Conservation (phyloP, 1,140 invertebrate species). For the Sinella curviseta region DNA sequence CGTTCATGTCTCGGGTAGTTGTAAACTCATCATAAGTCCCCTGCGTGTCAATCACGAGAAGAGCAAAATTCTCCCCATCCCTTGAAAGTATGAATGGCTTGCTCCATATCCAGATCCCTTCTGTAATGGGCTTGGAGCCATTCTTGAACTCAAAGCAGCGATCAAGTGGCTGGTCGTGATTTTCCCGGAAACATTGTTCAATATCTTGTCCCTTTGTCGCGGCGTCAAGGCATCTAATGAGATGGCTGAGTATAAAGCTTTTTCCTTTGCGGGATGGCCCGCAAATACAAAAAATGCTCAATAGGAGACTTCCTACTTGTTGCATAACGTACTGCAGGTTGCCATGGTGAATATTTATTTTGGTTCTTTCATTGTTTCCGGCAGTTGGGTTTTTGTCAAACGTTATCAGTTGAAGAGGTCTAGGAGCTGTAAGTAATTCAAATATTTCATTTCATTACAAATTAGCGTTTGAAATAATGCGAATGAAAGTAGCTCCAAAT, state of each 20-base stretch:
- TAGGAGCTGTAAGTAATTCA: no score
- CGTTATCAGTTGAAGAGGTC: no score
- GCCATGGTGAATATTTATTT: no score
- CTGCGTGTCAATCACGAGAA: conserved; percentile 70
- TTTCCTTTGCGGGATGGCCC: conserved; percentile 32
- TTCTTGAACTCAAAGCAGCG: conserved; percentile 62
- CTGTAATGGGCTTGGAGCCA: conserved; percentile 62
- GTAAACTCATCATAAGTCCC: conserved; percentile 67
- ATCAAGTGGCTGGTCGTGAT: conserved; percentile 49
- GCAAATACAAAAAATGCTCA: conserved; percentile 26
- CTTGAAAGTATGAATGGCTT: conserved; percentile 60
- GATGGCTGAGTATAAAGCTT: conserved; percentile 24
- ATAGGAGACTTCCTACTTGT: no score
- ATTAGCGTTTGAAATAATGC: no score
- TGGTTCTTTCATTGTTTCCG: no score
- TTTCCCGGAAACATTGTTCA: conserved; percentile 58
- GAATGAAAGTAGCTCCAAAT: no score
- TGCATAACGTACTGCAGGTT: no score
- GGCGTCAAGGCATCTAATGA: conserved; percentile 28
- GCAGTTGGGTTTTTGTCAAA: no score
- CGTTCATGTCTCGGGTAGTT: conserved; percentile 67
- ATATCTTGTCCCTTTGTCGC: conserved; percentile 49
- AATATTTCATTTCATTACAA: no score
- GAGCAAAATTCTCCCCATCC: conserved; percentile 56
- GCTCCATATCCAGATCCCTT: conserved; percentile 64